A percentile compares a stretch with the other conserved stretches of the same genome.
Evolutionary conservation across 2,797 vertebrate genomes (phyloP).

Genomic region (Natrix natrix): DNA sequence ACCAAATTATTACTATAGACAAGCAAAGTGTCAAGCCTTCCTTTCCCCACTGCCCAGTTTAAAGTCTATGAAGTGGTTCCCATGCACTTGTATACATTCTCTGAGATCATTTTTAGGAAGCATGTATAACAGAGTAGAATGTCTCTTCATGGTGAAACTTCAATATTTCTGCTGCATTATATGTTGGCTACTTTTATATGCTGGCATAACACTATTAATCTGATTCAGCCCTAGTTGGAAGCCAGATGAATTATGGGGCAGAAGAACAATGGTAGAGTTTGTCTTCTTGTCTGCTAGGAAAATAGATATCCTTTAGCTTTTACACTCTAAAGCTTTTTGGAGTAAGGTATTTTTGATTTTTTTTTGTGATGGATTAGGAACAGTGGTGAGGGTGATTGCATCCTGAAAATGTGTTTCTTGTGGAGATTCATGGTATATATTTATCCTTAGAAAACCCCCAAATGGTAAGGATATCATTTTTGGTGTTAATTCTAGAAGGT

Average conservation of each 20-base stretch:
- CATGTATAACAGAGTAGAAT: not conserved
- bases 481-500: no score
- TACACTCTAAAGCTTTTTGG: not conserved
- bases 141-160: not conserved
- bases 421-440: not conserved
- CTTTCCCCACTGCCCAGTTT: not conserved
- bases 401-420: not conserved
- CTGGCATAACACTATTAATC: not conserved
- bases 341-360: not conserved
- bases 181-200: not conserved
- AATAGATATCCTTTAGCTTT: not conserved
- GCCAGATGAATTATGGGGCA: not conserved
- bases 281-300: not conserved
- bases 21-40: not conserved
- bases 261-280: not conserved
- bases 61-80: not conserved
- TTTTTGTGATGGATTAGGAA: not conserved
- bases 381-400: not conserved
- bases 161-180: not conserved
- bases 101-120: not conserved
- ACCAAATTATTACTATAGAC: not conserved
- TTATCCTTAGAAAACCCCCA: not conserved
- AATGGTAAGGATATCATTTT: not conserved
- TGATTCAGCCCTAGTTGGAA: not conserved
- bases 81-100: not conserved